These are phyloP conservation scores for Dolichotis patagonum DNA, from an alignment of 2,113 vertebrate species.

Conservation along the genomic window DNA sequence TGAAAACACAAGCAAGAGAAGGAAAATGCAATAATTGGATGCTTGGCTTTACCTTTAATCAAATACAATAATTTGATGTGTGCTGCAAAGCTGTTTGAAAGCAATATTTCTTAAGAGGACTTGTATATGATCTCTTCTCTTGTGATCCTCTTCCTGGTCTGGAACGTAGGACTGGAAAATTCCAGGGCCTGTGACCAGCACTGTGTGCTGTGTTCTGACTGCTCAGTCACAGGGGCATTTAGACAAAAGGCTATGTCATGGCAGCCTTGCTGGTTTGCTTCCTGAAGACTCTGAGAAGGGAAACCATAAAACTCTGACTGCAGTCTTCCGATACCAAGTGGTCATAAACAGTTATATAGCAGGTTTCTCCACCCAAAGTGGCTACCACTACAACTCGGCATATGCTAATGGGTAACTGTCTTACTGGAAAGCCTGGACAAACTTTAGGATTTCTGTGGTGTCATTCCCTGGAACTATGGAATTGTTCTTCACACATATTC, in stretches of 20 bases:
- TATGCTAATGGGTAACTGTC: background rate
- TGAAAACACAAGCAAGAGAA: conserved; percentile 76
- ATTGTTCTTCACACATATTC: background rate
- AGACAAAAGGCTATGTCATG: conserved; percentile 26
- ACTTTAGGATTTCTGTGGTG: background rate
- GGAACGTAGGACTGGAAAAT: conserved; percentile 5
- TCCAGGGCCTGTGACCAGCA: background rate
- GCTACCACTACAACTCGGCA: background rate
- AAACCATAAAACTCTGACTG: background rate
- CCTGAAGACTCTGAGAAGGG: background rate
- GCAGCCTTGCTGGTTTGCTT: background rate
- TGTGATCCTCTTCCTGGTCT: conserved; percentile 45
- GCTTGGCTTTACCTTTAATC: conserved; percentile 83
- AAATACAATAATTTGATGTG: conserved; percentile 78
- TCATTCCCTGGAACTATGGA: background rate
- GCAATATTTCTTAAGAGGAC: conserved; percentile 66
- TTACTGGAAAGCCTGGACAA: background rate
- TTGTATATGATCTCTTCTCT: conserved; percentile 41
- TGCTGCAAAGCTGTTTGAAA: conserved; percentile 69
- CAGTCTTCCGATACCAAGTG: background rate
- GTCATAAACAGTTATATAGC: background rate
- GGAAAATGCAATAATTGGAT: conserved; percentile 62
- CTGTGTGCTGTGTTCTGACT: background rate
- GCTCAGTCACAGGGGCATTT: background rate
- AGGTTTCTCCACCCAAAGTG: background rate